phyloP scores from a whole-genome alignment of 92 coral and sea anemone genomes.

The Porites divaricata region DNA sequence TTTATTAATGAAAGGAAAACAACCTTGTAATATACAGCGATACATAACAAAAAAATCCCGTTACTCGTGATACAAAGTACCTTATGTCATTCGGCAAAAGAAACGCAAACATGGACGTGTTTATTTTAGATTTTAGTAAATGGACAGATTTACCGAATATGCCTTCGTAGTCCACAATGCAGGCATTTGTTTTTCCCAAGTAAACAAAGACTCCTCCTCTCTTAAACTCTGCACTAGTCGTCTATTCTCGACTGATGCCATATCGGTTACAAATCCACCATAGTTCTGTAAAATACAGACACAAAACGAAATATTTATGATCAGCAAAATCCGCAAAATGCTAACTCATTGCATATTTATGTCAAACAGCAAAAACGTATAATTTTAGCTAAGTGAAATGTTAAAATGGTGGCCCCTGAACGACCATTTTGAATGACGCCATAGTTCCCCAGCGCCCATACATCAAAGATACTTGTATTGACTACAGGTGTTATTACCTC shows the following conservation, averaged over 20 bases:
- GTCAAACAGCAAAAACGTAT: too few species aligned
- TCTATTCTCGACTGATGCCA: not conserved
- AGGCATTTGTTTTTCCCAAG: not conserved
- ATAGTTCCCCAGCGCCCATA: too few species aligned
- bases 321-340: too few species aligned
- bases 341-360: too few species aligned
- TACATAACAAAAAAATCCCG: slow-evolving; percentile 1
- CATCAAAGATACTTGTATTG: too few species aligned
- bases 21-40: slow-evolving; percentile 5
- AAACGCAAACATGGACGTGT: slow-evolving; percentile 12
- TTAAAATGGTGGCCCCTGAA: not conserved
- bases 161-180: slow-evolving; percentile 14
- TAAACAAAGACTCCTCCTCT: not conserved
- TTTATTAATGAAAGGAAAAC: slow-evolving; percentile 3
- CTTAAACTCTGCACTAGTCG: not conserved
- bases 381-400: slow-evolving; percentile 7
- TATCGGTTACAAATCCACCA: not conserved
- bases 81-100: not conserved
- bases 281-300: slow-evolving; percentile 1
- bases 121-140: not conserved
- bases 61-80: slow-evolving; percentile 7
- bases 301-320: too few species aligned
- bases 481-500: slow-evolving; percentile 17
- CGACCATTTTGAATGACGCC: not conserved
- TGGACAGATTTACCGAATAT: slow-evolving; percentile 3